phyloP scores from a whole-genome alignment of 2,113 vertebrate genomes.

The Ginglymostoma cirratum region DNA sequence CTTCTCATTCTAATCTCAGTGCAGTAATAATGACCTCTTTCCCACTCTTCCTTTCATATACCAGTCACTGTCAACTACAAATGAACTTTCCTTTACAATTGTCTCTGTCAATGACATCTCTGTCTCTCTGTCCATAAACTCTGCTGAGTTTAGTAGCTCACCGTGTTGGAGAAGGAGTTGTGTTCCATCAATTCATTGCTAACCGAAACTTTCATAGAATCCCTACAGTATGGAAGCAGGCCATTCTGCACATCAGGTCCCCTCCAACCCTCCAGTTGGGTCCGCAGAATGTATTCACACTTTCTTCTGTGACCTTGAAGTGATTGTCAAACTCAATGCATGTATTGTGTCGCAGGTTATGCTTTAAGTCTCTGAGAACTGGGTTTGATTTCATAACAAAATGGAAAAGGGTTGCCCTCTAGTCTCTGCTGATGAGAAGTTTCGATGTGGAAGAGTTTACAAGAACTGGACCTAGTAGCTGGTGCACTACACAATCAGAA shows the following conservation, averaged over 20 bases:
- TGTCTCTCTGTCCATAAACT: neutral
- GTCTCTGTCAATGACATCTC: neutral
- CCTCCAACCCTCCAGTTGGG: too few species aligned
- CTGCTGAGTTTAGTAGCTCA: neutral
- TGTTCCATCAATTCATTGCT: neutral
- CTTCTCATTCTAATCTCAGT: neutral
- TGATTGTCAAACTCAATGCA: neutral
- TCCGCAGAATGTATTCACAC: neutral
- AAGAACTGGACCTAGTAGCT: neutral
- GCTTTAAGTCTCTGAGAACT: neutral
- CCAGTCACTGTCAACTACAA: neutral
- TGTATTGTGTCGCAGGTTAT: neutral
- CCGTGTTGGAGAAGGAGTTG: neutral
- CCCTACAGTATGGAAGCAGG: too few species aligned
- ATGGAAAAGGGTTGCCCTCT: too few species aligned
- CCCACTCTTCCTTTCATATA: neutral
- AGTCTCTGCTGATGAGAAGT: neutral
- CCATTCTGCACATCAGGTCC: too few species aligned
- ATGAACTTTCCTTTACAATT: neutral
- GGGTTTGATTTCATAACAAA: neutral
- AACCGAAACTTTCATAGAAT: neutral
- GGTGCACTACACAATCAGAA: neutral
- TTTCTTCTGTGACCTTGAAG: neutral
- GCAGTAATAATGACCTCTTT: neutral
- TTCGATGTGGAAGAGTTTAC: neutral